Base-by-base conservation (phyloP, 2,888 invertebrate genomes). In the Harmothoe impar region DNA sequence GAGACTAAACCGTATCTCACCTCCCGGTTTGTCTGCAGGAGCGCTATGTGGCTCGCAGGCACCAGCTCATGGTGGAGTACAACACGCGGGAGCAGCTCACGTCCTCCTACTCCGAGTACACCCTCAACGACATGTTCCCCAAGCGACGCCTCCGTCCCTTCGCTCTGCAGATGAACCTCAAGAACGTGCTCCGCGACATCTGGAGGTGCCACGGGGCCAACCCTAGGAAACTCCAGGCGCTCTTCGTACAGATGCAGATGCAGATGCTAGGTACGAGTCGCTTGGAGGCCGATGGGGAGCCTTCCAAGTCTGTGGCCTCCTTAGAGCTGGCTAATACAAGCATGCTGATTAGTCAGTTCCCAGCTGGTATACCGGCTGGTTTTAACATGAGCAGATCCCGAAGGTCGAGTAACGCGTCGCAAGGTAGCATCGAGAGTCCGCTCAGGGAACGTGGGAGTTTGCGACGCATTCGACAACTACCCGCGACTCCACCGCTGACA, bases 211-310 rank as follows among this genome's bases (percentile, higher is more conserved):
- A 51, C 25, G 84, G 84, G 7, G 84, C 84, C n/a, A 84, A 84
- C 23, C 84, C 84, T 33, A 0, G 84, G 1, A 84, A 84, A 35
- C 84, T 84, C 0, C 84, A 84, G 23, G 84, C 84, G 17, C 20
- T 84, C n/a, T 51, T 84, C 20, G 33, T 84, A 35, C 84, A 84
- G 10, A 51, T 84, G 84, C 84, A 84, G 25, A 84, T 84, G 84
- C 84, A 84, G 29, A 84, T 84, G 84, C 17, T 84, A 3, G 25
- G 29, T 3, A 84, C 20, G 10, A 78, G 25, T 33, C 43, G 51
- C n/a, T 23, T 51, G 43, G 84, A 84, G 20, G 23, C 43, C 15
- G 25, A 51, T 35, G 84, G n/a, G 25, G 43, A 25, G 17, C 33
- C 29, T 23, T 33, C 35, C 1, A 84, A 35, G n/a, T 43, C 84